A percentile compares a stretch with the other conserved stretches of the same genome.
phyloP scores from a whole-genome alignment of 1,140 invertebrate genomes.

The Ditylenchus dipsaci region DNA sequence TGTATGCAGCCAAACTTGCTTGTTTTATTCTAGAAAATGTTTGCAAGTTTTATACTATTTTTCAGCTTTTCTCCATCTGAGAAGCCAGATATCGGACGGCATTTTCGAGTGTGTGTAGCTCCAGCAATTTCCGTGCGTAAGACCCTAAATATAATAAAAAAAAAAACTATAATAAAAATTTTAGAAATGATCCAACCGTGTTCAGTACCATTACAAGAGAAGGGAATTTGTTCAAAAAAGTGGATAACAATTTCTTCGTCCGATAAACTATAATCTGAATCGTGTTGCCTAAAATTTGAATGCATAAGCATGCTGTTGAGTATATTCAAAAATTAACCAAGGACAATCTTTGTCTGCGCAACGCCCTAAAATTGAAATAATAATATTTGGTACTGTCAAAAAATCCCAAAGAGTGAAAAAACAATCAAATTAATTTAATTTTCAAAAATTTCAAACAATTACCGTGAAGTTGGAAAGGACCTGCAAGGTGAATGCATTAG shows the following conservation, averaged over 20 bases:
- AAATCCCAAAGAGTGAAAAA: too few relatives aligned
- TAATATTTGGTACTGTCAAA: too few relatives aligned
- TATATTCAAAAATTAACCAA: neutral
- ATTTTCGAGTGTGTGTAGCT: neutral
- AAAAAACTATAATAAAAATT: neutral
- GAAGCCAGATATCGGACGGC: neutral
- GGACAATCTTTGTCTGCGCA: conserved; percentile 1
- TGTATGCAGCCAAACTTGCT: too few relatives aligned
- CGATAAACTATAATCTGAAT: neutral
- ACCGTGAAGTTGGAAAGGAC: neutral
- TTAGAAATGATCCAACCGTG: neutral
- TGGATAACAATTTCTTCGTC: neutral
- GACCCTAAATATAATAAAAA: neutral
- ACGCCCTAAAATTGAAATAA: neutral
- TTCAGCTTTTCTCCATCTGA: neutral
- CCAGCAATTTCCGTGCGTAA: neutral
- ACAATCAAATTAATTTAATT: too few relatives aligned
- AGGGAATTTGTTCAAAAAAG: neutral
- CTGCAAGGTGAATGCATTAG: neutral
- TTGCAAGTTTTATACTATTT: too few relatives aligned
- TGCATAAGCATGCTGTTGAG: neutral
- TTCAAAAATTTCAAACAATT: too few relatives aligned
- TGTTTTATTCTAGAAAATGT: too few relatives aligned
- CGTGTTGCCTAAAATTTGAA: neutral
- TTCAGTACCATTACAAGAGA: neutral